These are phyloP conservation scores for Penaeus japonicus DNA, from an alignment of 1,140 invertebrate species.

Conservation along the genomic window DNA sequence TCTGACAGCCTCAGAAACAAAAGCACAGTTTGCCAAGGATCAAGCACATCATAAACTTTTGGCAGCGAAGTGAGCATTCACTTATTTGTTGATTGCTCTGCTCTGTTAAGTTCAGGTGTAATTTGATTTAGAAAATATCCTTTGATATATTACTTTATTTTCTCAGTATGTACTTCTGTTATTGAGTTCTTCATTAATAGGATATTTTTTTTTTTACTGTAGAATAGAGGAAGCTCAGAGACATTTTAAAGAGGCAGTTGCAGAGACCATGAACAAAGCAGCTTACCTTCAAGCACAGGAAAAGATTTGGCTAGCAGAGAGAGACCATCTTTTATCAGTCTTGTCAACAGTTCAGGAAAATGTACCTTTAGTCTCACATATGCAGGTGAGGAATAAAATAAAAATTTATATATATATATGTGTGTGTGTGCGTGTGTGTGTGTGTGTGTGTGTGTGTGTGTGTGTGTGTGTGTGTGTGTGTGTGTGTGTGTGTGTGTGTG, in stretches of 20 bases:
- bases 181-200: not conserved
- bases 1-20: constrained; percentile 21
- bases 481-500: no score
- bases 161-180: not conserved
- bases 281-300: constrained; percentile 25
- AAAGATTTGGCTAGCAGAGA: constrained; percentile 30
- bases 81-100: not conserved
- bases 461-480: no score
- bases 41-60: constrained; percentile 36
- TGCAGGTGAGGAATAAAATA: constrained; percentile 9
- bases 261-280: not conserved
- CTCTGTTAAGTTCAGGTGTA: no score
- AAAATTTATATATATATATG: no score
- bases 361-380: constrained; percentile 1
- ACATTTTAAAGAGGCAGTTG: not conserved
- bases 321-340: constrained; percentile 36
- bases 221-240: not conserved
- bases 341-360: constrained; percentile 38
- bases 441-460: no score
- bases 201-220: not conserved
- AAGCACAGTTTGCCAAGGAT: constrained; percentile 26
- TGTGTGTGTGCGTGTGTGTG: no score
- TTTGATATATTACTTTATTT: not conserved
- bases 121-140: no score
- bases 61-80: constrained; percentile 1